A percentile compares a stretch with the other conserved stretches of the same genome.
Conservation (phyloP, 1,140 invertebrate genomes). For the Tetramorium simillimum region DNA sequence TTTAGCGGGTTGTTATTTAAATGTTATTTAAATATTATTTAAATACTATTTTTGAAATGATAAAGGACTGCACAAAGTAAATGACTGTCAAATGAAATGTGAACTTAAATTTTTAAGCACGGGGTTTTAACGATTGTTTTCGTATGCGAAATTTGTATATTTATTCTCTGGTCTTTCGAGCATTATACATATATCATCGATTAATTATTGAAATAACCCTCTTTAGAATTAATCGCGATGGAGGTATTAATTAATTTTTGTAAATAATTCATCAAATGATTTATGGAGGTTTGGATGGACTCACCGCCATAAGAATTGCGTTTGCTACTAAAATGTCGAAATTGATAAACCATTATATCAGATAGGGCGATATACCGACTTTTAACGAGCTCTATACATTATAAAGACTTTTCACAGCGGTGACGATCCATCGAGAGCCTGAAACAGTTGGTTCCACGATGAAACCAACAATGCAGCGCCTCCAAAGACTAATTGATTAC, state of each 20-base stretch:
- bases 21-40: conserved; percentile 17
- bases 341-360: neutral
- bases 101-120: neutral
- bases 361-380: neutral
- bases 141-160: conserved; percentile 61
- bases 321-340: neutral
- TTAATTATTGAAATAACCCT: conserved; percentile 32
- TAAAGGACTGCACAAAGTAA: neutral
- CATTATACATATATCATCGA: conserved; percentile 32
- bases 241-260: conserved; percentile 70
- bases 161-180: conserved; percentile 56
- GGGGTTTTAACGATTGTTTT: neutral
- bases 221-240: conserved; percentile 48
- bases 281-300: conserved; percentile 79
- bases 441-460: conserved; percentile 81
- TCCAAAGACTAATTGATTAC: conserved; percentile 83
- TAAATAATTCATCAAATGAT: conserved; percentile 76
- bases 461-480: conserved; percentile 83
- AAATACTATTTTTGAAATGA: neutral
- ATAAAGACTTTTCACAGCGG: neutral
- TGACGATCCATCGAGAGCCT: conserved; percentile 80
- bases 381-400: neutral
- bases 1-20: conserved; percentile 11
- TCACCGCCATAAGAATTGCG: neutral
- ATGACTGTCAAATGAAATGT: neutral